Evolutionary conservation across 2,888 invertebrate genomes (phyloP), one percentile per base, ranked within the genome.

Genomic region (Drosophila rubida): DNA sequence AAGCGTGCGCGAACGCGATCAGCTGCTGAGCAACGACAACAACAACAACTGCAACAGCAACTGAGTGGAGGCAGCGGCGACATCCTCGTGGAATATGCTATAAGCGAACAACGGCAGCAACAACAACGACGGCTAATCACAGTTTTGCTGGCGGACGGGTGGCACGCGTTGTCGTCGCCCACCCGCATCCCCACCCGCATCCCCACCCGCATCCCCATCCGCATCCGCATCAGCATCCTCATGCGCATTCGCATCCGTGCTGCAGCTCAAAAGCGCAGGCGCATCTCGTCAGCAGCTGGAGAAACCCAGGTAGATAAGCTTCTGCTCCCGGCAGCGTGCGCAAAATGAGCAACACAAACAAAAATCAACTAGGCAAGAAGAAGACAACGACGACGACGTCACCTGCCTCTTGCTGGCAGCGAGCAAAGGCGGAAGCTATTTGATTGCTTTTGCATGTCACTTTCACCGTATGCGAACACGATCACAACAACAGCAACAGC

Each of bases 371-470:
- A n/a, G n/a, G n/a, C 22, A 22, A 23, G 23, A 23, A 23, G 23
- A 39, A 39, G 5, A 37, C 32, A 16, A 14, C 35, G 16, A 23
- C n/a, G 23, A 13, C 46, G 45, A 14, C 53, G 35, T 58, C 72
- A 71, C 50, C 63, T 75, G 60, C 37, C 49, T 54, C 48, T 48
- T 41, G 50, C 49, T 45, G 51, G 57, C 57, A 42, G 23, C 1
- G 53, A 48, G 58, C 59, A 60, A 82, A 86, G 75, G 84, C 82
- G 82, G 82, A 83, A 83, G 88, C 75, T 51, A 75, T 80, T 80
- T 78, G 70, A 80, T 82, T 87, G 89, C 87, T 90, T 91, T 89
- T 90, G 83, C 86, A 88, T 90, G 91, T 90, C 91, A 91, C 91
- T 91, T 91, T 91, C 91, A 86, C 91, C 89, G 64, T 63, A 83